A percentile compares a stretch with the other conserved stretches of the same genome.
Conservation (phyloP, 2,113 vertebrate genomes). For the Apodemus sylvaticus region DNA sequence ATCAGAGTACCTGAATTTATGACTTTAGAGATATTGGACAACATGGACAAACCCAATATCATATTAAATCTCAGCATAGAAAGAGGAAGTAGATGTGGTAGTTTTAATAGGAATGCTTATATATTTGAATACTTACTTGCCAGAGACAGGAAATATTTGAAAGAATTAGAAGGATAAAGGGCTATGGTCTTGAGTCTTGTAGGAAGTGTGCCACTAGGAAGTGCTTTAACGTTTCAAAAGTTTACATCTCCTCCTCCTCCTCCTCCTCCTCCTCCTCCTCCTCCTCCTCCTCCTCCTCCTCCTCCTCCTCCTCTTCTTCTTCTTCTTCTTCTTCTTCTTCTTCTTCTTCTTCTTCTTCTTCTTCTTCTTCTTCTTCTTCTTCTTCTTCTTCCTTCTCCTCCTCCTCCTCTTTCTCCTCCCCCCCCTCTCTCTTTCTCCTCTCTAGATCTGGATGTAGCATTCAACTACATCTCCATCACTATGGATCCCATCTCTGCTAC, state of each 20-base stretch:
- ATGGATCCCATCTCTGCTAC: not conserved
- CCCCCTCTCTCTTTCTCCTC: too few species aligned
- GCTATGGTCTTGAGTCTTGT: not conserved
- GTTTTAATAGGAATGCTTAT: too few species aligned
- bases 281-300: not conserved
- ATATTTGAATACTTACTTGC: not conserved
- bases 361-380: too few species aligned
- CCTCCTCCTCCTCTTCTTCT: too few species aligned
- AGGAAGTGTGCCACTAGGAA: not conserved
- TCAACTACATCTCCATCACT: not conserved
- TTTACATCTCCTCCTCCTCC: too few species aligned
- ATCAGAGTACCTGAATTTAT: not conserved
- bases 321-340: too few species aligned
- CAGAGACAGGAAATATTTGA: not conserved
- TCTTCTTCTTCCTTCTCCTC: too few species aligned
- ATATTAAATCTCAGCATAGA: not conserved
- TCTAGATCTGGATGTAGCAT: not conserved
- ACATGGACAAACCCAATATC: not conserved
- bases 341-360: too few species aligned
- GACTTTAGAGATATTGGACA: rapidly evolving
- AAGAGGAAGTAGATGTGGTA: too few species aligned
- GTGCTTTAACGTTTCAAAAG: not conserved
- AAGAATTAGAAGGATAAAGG: not conserved
- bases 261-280: not conserved
- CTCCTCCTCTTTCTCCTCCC: too few species aligned